Percentiles rank a stretch among this genome's conserved stretches.
These are phyloP conservation scores for Acleris cristana DNA, from an alignment of 2,888 invertebrate genomes.

Conservation along the genomic window DNA sequence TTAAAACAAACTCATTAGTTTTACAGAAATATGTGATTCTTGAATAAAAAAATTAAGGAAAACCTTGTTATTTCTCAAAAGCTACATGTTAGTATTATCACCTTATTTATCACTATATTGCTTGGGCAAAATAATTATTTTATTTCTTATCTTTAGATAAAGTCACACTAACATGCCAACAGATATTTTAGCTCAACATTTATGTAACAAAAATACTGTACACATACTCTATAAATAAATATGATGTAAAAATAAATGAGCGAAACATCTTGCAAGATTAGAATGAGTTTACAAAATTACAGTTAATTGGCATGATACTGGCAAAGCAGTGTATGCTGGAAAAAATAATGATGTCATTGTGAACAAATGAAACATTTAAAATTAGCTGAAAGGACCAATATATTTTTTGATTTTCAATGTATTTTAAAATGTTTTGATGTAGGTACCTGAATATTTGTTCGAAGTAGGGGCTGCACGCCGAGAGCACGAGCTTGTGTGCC, in stretches of 20 bases:
- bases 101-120: slow-evolving; percentile 50
- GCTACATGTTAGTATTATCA: slow-evolving; percentile 29
- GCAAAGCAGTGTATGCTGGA: slow-evolving; percentile 52
- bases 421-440: slow-evolving; percentile 38
- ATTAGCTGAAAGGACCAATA: slow-evolving; percentile 41
- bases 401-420: slow-evolving; percentile 34
- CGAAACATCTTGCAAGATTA: slow-evolving; percentile 35
- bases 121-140: slow-evolving; percentile 43
- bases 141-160: slow-evolving; percentile 57
- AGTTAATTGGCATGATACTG: slow-evolving; percentile 34
- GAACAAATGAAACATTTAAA: slow-evolving; percentile 63
- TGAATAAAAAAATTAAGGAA: slow-evolving; percentile 10
- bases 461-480: slow-evolving; percentile 90
- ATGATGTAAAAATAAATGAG: slow-evolving; percentile 36
- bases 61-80: slow-evolving; percentile 30
- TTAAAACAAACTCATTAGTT: slow-evolving; percentile 43
- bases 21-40: background rate
- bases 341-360: slow-evolving; percentile 74
- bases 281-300: slow-evolving; percentile 36
- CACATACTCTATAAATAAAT: slow-evolving; percentile 37
- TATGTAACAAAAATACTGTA: slow-evolving; percentile 49
- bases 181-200: slow-evolving; percentile 45
- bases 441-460: slow-evolving; percentile 87
- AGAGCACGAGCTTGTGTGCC: slow-evolving; percentile 89
- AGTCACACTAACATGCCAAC: slow-evolving; percentile 36